Percentiles rank a stretch among this genome's conserved stretches.
Conservation (phyloP, 53 echinoderm and acorn worm genomes). For the Apostichopus leukothele region DNA sequence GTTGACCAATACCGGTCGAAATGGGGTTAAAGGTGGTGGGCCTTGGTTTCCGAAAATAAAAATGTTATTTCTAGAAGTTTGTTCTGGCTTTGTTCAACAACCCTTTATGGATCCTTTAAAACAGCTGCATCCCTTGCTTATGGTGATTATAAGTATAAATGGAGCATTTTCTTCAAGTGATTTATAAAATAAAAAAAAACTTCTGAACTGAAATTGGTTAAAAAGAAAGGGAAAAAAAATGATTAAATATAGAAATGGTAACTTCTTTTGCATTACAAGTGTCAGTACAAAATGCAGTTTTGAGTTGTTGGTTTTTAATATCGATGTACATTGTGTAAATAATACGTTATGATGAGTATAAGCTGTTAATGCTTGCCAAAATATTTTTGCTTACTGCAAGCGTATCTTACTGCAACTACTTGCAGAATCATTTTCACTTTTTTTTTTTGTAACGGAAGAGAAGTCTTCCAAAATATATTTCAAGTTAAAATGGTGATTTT, state of each 20-base stretch:
- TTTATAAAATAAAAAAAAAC: no score
- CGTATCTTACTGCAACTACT: not conserved
- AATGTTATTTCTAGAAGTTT: no score
- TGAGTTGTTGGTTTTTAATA: not conserved
- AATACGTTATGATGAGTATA: not conserved
- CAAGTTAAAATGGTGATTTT: not conserved
- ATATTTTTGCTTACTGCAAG: not conserved
- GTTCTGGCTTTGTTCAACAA: no score
- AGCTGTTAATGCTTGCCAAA: not conserved
- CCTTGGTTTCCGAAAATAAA: no score
- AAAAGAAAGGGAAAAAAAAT: no score
- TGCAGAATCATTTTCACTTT: not conserved
- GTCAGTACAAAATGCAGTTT: not conserved
- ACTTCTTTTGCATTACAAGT: not conserved
- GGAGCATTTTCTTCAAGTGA: no score
- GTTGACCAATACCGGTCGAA: no score
- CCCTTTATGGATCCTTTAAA: no score
- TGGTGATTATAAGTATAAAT: no score
- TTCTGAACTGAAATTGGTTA: no score
- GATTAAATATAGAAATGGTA: not conserved
- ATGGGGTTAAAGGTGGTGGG: no score
- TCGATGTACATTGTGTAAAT: not conserved
- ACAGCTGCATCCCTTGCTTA: no score
- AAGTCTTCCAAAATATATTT: not conserved
- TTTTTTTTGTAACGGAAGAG: not conserved